Evolutionary conservation across 2,113 vertebrate genomes (phyloP), one percentile per base, ranked within the genome.

Genomic region (Panthera leo): DNA sequence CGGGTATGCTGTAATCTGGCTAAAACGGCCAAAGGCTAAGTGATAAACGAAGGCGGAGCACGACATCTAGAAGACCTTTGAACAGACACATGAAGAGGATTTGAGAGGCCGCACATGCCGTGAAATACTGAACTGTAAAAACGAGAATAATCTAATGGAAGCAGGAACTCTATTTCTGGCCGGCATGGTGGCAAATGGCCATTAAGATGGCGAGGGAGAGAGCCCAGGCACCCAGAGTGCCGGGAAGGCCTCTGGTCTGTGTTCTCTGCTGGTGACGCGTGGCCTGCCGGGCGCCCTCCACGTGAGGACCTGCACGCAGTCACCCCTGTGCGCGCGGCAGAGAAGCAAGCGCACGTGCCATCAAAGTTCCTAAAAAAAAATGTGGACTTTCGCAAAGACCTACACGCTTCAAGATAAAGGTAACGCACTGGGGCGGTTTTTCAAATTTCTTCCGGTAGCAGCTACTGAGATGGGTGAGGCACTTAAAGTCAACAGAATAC

Each of bases 261-360:
- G 1, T 2, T 67, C n/a, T 7, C 36, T 53, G 2, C 4, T 34
- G 7, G 31, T 6, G n/a, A 19, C 0, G 7, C 5, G 1, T 0
- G 4, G 8, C 25, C 21, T 6, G 15, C 15, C 0, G 8, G 76
- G 45, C 0, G 0, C 23, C 31, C 5, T 25, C 31, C 67, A 5
- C 2, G 19, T 36, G 36, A 39, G 42, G 23, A 61, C 39, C 27
- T 0, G 3, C 5, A 34, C 18, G 18, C 75, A 25, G 2, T 8
- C 3, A 39, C 48, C 79, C 34, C 34, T 15, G 0, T 1, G 51
- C 34, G 84, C 27, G 90, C 10, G 31, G 58, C 0, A 3, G 58
- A 76, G 65, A 55, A 55, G 42, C 75, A 78, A 55, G 19, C 2
- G 12, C 85, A 80, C 80, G 4, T 0, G 2, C 21, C 8, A 18